Base-by-base conservation (phyloP, 2,797 vertebrate genomes). In the Cynodonichthys magdalenae region DNA sequence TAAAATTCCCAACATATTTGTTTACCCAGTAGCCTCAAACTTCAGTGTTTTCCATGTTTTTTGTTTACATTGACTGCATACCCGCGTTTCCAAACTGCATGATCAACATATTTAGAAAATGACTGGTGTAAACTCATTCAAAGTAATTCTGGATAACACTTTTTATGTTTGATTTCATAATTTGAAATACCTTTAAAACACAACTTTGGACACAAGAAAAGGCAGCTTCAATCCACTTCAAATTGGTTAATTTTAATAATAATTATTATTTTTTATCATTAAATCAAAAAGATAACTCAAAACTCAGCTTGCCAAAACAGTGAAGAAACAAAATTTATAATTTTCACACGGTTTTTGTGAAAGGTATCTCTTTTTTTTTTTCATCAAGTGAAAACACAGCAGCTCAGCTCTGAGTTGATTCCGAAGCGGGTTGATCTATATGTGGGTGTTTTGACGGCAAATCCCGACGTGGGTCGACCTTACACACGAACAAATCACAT, bases 371-470 rank as follows among this genome's bases (percentile, higher is more conserved):
- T 50, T 18, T 44, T 19, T 57, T 41, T 36, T 47, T 61, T 54
- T 36, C 17, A 63, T 62, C 20, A 63, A 74, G 17, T 34, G 61
- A 69, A 66, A 66, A 10, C 19, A 59, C 66, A 64, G 70, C 47
- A 59, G 34, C 31, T 73, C 58, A 71, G 75, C 50, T 63, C 51
- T 4, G 0, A 49, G 39, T 74, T 17, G 11, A 48, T 60, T 77
- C 56, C 55, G 50, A 62, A 53, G 29, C 27, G 50, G 65, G 61
- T 71, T 63, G 57, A 36, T 53, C 39, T 47, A 11, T 36, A 49
- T 48, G 82, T 82, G 65, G 73, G 77, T 59, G 76, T 64, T 72
- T 74, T 62, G 34, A 73, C 45, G 58, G 63, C 53, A 81, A 63
- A 76, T 63, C 60, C 53, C 46, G 53, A 55, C 19, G 63, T 71